These are phyloP conservation scores for Lepeophtheirus salmonis DNA, from an alignment of 1,140 invertebrate species.

Conservation along the genomic window DNA sequence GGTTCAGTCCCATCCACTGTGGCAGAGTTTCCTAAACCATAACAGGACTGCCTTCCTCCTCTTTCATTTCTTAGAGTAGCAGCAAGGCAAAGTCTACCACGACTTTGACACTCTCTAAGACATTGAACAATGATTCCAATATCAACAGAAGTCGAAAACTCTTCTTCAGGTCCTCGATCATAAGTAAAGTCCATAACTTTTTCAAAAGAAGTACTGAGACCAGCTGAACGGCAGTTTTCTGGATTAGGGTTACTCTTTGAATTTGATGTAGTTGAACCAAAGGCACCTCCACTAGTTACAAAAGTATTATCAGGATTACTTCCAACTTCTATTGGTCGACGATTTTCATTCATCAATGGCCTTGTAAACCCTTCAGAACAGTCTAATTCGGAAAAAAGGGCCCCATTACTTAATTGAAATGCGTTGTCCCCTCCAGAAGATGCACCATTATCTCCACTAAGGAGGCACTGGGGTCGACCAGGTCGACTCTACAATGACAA, in stretches of 20 bases:
- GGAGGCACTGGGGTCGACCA: constrained; percentile 25
- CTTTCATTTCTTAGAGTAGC: constrained; percentile 29
- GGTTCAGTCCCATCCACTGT: constrained; percentile 26
- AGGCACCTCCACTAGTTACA: too few species aligned
- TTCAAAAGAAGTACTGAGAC: constrained; percentile 19
- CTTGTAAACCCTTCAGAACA: constrained; percentile 22
- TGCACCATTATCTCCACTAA: constrained; percentile 29
- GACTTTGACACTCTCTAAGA: constrained; percentile 29
- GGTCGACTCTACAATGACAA: constrained; percentile 11
- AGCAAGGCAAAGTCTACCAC: constrained; percentile 28
- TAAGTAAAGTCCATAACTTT: constrained; percentile 20
- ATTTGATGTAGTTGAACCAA: too few species aligned
- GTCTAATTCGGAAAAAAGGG: constrained; percentile 29
- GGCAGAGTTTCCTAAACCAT: constrained; percentile 29
- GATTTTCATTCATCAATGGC: background rate
- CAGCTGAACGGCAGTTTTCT: background rate
- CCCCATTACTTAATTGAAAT: constrained; percentile 27
- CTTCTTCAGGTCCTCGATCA: constrained; percentile 19
- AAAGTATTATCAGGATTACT: too few species aligned
- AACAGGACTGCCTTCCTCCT: constrained; percentile 28
- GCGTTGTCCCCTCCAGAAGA: constrained; percentile 27
- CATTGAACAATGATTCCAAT: constrained; percentile 31
- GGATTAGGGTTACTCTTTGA: background rate
- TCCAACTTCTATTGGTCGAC: background rate
- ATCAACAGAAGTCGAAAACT: constrained; percentile 22